These are phyloP conservation scores for Hippocampus guttulatus DNA, from an alignment of 2,113 vertebrate species.

Conservation along the genomic window DNA sequence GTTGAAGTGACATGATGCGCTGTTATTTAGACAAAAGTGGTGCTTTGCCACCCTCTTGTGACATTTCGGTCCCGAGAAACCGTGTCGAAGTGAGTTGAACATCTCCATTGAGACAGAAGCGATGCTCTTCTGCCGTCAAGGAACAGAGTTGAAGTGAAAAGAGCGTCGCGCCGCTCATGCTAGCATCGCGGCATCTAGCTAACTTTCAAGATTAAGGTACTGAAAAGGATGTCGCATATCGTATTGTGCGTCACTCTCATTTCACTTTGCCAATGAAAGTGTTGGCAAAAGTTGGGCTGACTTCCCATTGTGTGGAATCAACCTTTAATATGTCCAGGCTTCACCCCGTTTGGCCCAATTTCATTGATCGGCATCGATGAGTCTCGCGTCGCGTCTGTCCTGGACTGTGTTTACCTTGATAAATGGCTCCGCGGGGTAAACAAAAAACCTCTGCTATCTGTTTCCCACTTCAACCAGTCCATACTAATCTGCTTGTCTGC, in stretches of 20 bases:
- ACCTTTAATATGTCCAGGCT: constrained; percentile 44
- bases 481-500: constrained; percentile 31
- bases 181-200: background rate
- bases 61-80: background rate
- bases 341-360: constrained; percentile 35
- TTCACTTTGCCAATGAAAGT: background rate
- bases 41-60: background rate
- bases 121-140: too few relatives aligned
- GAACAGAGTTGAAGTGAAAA: too few relatives aligned
- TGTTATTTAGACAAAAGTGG: background rate
- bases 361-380: constrained; percentile 48
- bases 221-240: too few relatives aligned
- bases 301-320: constrained; percentile 15
- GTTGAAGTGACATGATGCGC: too few relatives aligned
- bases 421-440: constrained; percentile 43
- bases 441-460: constrained; percentile 37
- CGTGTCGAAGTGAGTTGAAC: background rate
- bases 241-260: background rate
- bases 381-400: constrained; percentile 29
- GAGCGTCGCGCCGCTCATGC: background rate
- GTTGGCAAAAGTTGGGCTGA: background rate
- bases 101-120: background rate
- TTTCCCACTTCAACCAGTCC: constrained; percentile 20
- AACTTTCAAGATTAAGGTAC: too few relatives aligned
- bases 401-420: constrained; percentile 46